These are phyloP conservation scores for Plestiodon gilberti DNA, from an alignment of 2,113 vertebrate genomes.

Conservation along the genomic window DNA sequence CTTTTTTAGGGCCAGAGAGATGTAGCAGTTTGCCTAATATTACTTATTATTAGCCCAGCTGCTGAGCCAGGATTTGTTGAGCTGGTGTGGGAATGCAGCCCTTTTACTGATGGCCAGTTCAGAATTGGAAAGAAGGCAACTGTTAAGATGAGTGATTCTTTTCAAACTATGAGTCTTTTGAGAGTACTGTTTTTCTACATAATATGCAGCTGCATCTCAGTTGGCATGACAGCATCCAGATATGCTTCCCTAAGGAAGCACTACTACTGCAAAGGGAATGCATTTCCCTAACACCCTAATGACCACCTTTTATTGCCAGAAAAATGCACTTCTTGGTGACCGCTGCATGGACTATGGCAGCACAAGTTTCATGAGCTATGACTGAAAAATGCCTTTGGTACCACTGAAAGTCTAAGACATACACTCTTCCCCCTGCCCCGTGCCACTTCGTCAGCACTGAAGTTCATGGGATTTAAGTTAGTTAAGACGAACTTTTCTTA, in stretches of 20 bases:
- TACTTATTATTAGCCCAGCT: neutral
- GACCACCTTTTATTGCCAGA: neutral
- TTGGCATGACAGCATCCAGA: neutral
- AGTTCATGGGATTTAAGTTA: too few relatives aligned
- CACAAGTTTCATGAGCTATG: too few relatives aligned
- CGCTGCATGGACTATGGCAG: neutral
- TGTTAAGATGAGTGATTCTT: neutral
- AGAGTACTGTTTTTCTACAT: neutral
- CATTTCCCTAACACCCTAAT: neutral
- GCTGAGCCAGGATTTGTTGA: neutral
- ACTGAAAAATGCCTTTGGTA: neutral
- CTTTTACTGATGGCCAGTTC: neutral
- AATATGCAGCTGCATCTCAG: neutral
- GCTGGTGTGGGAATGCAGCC: neutral
- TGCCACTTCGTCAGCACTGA: neutral
- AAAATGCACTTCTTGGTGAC: neutral
- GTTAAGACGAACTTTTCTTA: too few relatives aligned
- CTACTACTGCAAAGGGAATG: neutral
- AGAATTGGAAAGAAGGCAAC: neutral
- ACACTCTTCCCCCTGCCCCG: neutral
- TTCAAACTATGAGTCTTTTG: neutral
- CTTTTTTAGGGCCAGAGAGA: neutral
- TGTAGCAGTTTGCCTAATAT: neutral
- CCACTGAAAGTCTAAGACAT: too few relatives aligned
- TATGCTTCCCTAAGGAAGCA: neutral